Conservation (phyloP, 2,888 invertebrate genomes). For the Odontocerum albicorne region DNA sequence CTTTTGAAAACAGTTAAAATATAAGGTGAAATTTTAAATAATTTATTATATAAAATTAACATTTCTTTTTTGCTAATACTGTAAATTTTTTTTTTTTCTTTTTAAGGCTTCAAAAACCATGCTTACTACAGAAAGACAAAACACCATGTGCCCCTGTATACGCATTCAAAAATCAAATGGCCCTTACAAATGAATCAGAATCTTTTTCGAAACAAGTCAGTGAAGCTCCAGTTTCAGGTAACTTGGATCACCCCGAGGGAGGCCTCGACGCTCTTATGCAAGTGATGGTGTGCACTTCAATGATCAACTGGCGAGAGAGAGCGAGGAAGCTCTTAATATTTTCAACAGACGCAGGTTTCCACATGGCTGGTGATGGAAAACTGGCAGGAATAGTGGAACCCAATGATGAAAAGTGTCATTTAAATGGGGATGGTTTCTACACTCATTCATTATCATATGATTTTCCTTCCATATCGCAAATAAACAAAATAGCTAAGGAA, state of each 20-base stretch:
- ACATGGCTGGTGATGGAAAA: constrained; percentile 79
- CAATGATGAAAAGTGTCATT: constrained; percentile 72
- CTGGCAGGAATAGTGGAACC: constrained; percentile 67
- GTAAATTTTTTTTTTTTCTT: too few relatives aligned
- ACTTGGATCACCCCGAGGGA: constrained; percentile 75
- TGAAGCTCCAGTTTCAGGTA: constrained; percentile 50
- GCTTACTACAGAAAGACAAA: constrained; percentile 37
- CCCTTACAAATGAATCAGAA: constrained; percentile 59
- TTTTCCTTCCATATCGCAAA: constrained; percentile 76
- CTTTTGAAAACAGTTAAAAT: too few relatives aligned
- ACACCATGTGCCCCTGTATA: constrained; percentile 58
- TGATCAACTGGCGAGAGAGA: constrained; percentile 77
- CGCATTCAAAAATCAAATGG: constrained; percentile 75
- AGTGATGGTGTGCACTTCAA: constrained; percentile 68
- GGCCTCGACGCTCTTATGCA: constrained; percentile 89
- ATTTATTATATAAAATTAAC: too few relatives aligned
- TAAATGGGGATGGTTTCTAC: constrained; percentile 58
- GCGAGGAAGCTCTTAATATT: constrained; percentile 77
- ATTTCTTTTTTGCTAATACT: too few relatives aligned
- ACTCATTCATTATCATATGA: constrained; percentile 63
- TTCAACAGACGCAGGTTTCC: constrained; percentile 76
- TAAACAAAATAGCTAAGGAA: constrained; percentile 63
- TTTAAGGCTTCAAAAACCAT: constrained; percentile 41
- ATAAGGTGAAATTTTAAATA: too few relatives aligned
- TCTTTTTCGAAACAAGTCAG: constrained; percentile 50